Conservation (phyloP, 2,888 invertebrate genomes). For the Adelognathus sp. region DNA sequence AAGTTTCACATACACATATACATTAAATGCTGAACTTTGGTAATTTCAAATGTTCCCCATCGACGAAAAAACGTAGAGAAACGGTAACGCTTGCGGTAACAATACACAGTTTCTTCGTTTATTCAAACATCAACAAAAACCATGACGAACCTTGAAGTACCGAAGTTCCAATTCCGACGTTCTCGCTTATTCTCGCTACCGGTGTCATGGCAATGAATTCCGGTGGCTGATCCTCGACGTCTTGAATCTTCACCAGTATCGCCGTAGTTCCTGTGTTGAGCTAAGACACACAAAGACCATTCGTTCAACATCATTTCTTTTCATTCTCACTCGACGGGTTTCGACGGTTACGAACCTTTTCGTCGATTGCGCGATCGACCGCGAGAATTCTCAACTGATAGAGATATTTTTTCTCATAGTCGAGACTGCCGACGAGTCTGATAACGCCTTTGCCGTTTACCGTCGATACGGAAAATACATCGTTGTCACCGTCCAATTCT, state of each 20-base stretch:
- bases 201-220: slow-evolving; percentile 94
- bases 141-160: slow-evolving; percentile 88
- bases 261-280: slow-evolving; percentile 96
- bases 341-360: slow-evolving; percentile 84
- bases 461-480: slow-evolving; percentile 91
- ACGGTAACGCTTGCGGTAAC: too few species aligned
- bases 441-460: slow-evolving; percentile 93
- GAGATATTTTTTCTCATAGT: slow-evolving; percentile 93
- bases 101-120: too few species aligned
- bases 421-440: slow-evolving; percentile 88
- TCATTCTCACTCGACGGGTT: slow-evolving; percentile 77
- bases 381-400: slow-evolving; percentile 93
- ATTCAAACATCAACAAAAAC: too few species aligned
- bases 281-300: slow-evolving; percentile 79
- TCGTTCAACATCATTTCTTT: neutral
- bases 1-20: too few species aligned
- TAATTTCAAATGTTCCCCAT: too few species aligned
- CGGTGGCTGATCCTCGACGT: slow-evolving; percentile 96
- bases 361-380: slow-evolving; percentile 88
- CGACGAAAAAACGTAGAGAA: slow-evolving; percentile 16
- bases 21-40: too few species aligned
- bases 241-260: slow-evolving; percentile 92
- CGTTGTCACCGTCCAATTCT: slow-evolving; percentile 90
- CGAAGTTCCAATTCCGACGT: slow-evolving; percentile 91
- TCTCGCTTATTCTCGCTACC: slow-evolving; percentile 93